Evolutionary conservation across 30 jellyfish, hydroid and myxozoan genomes (phyloP), one percentile per base, ranked within the genome.

Genomic region (Chrysaora quinquecirrha): DNA sequence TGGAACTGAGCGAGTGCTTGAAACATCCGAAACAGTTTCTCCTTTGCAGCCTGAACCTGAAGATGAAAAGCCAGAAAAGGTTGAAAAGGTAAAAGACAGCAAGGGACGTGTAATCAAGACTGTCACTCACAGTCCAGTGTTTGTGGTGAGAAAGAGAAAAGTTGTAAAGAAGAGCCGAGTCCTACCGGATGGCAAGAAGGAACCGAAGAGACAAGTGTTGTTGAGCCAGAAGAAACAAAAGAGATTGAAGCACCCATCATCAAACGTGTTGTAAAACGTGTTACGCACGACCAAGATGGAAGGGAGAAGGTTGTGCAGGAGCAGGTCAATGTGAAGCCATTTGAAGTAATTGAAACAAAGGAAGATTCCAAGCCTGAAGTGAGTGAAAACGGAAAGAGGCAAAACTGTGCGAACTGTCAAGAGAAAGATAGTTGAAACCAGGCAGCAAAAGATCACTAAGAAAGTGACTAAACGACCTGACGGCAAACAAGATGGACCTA

Each of bases 11-110:
- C 48, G 48, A 14, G 30, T 84, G 29, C 35, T 84, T 22, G 95
- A 84, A 83, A 64, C 61, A 25, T 84, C 95, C 19, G 95, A 84
- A 56, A 84, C 95, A 25, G 73, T 84, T 3, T 49, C 29, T 32
- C 95, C 95, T 34, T 3, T 75, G 85, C 94, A 84, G 34, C 72
- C 83, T 34, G 56, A 48, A 24, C 83, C 83, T 12, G 93, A 71
- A 11, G 93, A 82, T 33, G 61, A 58, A 30, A 79, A 73, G 66
- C 86, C 93, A 25, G 93, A 82, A 52, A 30, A 21, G 14, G 78
- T 22, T 7, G 78, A 30, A 18, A 21, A 60, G 10, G 32, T n/a
- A 4, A 60, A 60, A 20, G 72, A 60, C 23, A 21, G 23, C 72
- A 60, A 12, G 29, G 72, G 72, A 25, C 72, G 72, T 25, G 72